phyloP scores from a whole-genome alignment of 1,140 invertebrate genomes.

The Heterodera schachtii region DNA sequence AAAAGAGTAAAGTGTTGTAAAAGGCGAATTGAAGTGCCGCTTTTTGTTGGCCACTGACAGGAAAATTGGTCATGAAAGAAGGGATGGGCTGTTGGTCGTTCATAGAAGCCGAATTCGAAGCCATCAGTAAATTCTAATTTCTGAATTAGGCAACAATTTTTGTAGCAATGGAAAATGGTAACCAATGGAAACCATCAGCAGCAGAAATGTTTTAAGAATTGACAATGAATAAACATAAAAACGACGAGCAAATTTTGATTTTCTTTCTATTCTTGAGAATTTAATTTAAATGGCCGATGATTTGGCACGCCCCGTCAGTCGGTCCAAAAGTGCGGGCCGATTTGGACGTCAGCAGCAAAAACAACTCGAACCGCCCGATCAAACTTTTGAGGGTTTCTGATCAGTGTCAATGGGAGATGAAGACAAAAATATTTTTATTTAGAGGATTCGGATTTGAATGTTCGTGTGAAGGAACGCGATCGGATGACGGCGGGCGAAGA shows the following conservation, averaged over 20 bases:
- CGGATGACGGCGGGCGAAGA: not conserved
- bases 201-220: no score
- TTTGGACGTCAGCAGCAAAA: not conserved
- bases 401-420: no score
- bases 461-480: constrained; percentile 30
- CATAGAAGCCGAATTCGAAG: not conserved
- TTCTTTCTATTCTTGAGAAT: no score
- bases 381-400: not conserved
- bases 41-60: constrained; percentile 37
- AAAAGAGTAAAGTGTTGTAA: constrained; percentile 53
- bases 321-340: not conserved
- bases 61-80: constrained; percentile 36
- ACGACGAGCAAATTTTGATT: no score
- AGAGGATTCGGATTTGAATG: constrained; percentile 25
- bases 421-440: not conserved
- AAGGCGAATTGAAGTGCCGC: constrained; percentile 49
- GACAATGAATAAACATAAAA: no score
- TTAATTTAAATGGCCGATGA: not conserved
- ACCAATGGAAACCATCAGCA: not conserved
- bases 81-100: not conserved
- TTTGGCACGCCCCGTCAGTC: not conserved
- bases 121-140: no score
- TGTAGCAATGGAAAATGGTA: not conserved
- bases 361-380: not conserved
- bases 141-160: no score